Base-by-base conservation (phyloP, 2,888 invertebrate genomes). In the Lobophora halterata region DNA sequence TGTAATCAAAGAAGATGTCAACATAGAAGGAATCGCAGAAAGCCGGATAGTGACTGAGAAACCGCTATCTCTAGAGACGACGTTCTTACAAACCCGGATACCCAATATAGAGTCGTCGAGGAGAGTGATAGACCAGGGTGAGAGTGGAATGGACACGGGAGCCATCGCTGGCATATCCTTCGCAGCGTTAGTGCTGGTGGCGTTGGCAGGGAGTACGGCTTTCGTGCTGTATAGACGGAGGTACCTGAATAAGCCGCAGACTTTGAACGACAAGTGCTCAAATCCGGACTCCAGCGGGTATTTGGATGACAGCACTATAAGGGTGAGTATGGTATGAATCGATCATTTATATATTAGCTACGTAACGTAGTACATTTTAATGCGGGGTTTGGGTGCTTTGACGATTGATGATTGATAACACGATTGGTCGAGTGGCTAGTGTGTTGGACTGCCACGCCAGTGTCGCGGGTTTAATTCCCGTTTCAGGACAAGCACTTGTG, bases 221-320 rank as follows among this genome's bases (percentile, higher is more conserved):
- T 91, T 92, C 62, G 89, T 93, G 36, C 72, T 93, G 34, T 93
- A 93, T 68, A 89, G 93, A 27, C 86, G 93, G 45, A 88, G 93
- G 61, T 93, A 93, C 66, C 85, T 94, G 50, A 95, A 95, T 70
- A 93, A 94, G 65, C 95, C 95, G 5, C 95, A 95, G 80, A 93
- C 95, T 41, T 83, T 95, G 51, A 93, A 93, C 61, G 93, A 93
- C 69, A 92, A 93, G 59, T 93, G 93, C 70, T 95, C 95, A 61
- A 95, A 95, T 74, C 94, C 94, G 4, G 95, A 95, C 69, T 95
- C 95, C 38, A 95, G 94, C 67, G 95, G 95, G 58, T 95, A 95
- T 67, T 92, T 95, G 52, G 95, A 95, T 72, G 95, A 95, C 75
- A 94, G 94, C 74, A 95, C 94, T 65, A 92, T 95, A 73, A 90